Evolutionary conservation across 2,797 vertebrate genomes (phyloP).

Genomic region (Diplodus sargus): DNA sequence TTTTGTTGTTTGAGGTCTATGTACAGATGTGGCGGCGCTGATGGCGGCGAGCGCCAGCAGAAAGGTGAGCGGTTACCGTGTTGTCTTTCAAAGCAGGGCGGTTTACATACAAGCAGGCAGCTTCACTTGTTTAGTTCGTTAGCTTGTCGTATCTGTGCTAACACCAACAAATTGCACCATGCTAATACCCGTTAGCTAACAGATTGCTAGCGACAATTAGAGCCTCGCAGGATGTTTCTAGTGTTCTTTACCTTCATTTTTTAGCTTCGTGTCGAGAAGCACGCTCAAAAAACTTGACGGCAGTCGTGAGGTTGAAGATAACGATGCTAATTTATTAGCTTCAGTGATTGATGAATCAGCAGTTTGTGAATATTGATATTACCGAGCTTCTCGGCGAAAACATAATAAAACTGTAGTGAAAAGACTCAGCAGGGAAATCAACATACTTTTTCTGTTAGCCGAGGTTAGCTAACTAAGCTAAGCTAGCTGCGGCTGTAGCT

Average conservation of each 20-base stretch:
- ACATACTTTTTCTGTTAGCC: too few relatives aligned
- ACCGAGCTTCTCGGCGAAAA: too few relatives aligned
- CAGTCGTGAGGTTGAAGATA: background rate
- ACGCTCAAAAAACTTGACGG: background rate
- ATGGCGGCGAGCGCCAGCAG: background rate
- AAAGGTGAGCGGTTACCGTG: background rate
- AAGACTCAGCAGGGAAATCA: too few relatives aligned
- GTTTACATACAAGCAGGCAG: slow-evolving; percentile 29
- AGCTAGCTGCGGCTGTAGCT: background rate
- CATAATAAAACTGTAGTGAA: too few relatives aligned
- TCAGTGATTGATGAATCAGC: slow-evolving; percentile 6
- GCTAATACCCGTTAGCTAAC: slow-evolving; percentile 11
- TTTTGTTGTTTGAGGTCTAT: slow-evolving; percentile 70
- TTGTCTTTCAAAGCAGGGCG: background rate
- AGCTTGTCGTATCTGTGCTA: background rate
- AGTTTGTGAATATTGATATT: background rate
- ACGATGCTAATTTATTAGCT: background rate
- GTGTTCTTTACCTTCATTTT: background rate
- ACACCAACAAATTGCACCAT: background rate
- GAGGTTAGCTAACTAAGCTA: too few relatives aligned
- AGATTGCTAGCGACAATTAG: background rate
- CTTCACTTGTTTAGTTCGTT: background rate
- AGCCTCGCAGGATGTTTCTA: slow-evolving; percentile 14
- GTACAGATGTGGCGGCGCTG: slow-evolving; percentile 65
- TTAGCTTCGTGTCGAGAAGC: background rate